Evolutionary conservation across 2,888 invertebrate species (phyloP).

Genomic region (Drosophila atripex): DNA sequence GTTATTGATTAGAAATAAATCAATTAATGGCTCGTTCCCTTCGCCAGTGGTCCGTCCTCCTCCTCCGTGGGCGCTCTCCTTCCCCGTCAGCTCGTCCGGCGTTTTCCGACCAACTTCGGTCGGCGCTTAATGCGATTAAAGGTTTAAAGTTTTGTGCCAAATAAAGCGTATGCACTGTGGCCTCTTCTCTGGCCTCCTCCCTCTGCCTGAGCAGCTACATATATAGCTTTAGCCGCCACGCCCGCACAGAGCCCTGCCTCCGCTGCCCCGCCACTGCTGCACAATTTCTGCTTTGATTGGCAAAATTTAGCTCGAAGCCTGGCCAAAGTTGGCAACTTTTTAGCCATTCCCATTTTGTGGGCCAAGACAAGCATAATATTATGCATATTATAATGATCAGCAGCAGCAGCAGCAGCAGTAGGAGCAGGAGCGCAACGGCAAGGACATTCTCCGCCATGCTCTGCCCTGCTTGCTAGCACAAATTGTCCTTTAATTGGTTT

Average conservation of each 20-base stretch:
- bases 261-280: conserved; percentile 30
- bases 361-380: conserved; percentile 60
- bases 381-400: conserved; percentile 66
- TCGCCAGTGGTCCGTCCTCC: neutral
- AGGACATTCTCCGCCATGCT: conserved; percentile 27
- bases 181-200: neutral
- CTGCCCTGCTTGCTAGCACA: conserved; percentile 44
- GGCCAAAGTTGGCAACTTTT: conserved; percentile 53
- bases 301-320: conserved; percentile 45
- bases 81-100: neutral
- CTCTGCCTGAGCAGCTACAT: too few relatives aligned
- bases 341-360: conserved; percentile 37
- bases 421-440: conserved; percentile 24
- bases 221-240: too few relatives aligned
- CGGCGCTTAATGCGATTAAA: conserved; percentile 77
- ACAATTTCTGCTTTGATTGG: conserved; percentile 61
- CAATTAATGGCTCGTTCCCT: conserved; percentile 3
- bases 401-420: conserved; percentile 13
- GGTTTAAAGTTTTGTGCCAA: conserved; percentile 75
- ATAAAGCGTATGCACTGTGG: conserved; percentile 64
- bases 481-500: conserved; percentile 67
- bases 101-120: conserved; percentile 28
- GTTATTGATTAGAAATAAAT: conserved; percentile 4
- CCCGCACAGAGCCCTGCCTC: neutral
- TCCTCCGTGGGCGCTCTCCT: neutral